These are phyloP conservation scores for Hippocampus comes DNA, from an alignment of 2,113 vertebrate genomes.

Conservation along the genomic window DNA sequence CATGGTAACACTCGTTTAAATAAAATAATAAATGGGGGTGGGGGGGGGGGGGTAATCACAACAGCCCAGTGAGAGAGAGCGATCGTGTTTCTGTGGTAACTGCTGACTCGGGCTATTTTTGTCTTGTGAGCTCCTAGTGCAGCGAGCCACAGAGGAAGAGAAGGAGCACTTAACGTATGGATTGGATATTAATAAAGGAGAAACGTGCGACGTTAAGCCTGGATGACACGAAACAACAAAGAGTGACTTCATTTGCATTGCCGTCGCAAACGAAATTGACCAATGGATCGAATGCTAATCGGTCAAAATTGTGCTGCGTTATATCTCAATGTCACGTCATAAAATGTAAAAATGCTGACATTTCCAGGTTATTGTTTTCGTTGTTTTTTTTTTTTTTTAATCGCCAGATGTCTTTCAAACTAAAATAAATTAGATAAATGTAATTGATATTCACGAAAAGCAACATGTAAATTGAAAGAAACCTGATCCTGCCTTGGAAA, in stretches of 20 bases:
- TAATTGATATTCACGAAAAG: neutral
- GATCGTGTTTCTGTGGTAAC: conserved; percentile 69
- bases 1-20: conserved; percentile 63
- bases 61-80: conserved; percentile 39
- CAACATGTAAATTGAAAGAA: neutral
- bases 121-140: conserved; percentile 36
- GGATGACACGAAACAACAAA: neutral
- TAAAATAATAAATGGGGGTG: neutral
- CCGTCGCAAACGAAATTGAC: neutral
- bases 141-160: conserved; percentile 6
- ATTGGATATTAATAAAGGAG: neutral
- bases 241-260: neutral
- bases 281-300: no score
- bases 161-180: neutral
- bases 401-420: neutral
- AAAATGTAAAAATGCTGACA: neutral
- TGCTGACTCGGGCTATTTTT: conserved; percentile 68
- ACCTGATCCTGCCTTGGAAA: neutral
- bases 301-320: no score
- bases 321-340: no score
- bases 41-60: neutral
- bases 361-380: neutral
- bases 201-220: neutral
- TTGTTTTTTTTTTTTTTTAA: neutral
- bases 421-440: neutral